Conservation (phyloP, 2,113 vertebrate genomes). For the Anthoscopus minutus region DNA sequence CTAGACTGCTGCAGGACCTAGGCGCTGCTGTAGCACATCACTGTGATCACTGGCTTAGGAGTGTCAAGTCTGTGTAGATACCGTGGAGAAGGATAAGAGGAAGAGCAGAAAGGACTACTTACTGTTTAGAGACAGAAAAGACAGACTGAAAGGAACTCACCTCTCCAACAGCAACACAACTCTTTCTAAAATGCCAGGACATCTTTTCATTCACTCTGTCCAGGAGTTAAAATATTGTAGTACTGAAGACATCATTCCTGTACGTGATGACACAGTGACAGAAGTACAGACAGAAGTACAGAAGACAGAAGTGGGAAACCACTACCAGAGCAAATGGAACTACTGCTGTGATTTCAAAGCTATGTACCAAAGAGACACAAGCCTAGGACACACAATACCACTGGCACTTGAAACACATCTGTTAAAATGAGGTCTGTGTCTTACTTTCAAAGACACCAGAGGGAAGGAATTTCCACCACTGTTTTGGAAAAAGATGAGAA, state of each 20-base stretch:
- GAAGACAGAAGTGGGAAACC: too few species aligned
- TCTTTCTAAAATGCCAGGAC: not conserved
- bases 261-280: not conserved
- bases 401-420: not conserved
- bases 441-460: conserved; percentile 7
- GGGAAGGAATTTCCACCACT: not conserved
- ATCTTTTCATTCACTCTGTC: not conserved
- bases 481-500: conserved; percentile 5
- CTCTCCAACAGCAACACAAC: not conserved
- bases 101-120: not conserved
- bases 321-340: not conserved
- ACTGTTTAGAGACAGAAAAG: not conserved
- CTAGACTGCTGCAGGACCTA: not conserved
- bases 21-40: not conserved
- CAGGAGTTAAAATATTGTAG: not conserved
- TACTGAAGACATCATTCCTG: not conserved
- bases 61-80: not conserved
- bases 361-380: not conserved
- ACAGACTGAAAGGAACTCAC: not conserved
- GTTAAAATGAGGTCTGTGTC: not conserved
- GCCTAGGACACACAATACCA: not conserved
- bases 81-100: not conserved
- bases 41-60: not conserved
- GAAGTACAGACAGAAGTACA: too few species aligned
- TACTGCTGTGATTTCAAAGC: not conserved